Percentiles rank a stretch among this genome's conserved stretches.
Conservation (phyloP, 2,888 invertebrate genomes). For the Thalpophila matura region DNA sequence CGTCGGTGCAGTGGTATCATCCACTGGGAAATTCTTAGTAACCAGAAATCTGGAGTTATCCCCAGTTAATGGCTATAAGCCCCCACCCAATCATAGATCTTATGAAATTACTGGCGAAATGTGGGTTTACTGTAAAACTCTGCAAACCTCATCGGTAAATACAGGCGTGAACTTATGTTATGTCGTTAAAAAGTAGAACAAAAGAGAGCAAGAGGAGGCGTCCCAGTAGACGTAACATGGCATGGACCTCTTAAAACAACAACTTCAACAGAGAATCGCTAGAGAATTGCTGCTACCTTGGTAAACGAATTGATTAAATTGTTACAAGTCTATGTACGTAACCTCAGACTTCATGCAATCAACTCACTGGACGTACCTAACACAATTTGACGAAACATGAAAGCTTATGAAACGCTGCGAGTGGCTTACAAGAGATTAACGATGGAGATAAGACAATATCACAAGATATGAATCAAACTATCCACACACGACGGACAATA, state of each 20-base stretch:
- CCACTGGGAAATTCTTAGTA: no score
- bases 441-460: conserved; percentile 68
- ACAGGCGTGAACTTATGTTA: no score
- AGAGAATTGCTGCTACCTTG: neutral
- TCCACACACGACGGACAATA: conserved; percentile 60
- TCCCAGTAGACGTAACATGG: no score
- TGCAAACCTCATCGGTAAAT: no score
- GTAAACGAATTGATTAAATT: neutral
- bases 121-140: no score
- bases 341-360: conserved; percentile 2
- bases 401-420: conserved; percentile 20
- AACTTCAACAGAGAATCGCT: neutral
- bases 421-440: conserved; percentile 50
- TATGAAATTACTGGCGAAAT: no score
- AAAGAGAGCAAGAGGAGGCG: no score
- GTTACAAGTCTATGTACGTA: neutral
- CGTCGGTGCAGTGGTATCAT: no score
- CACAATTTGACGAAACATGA: neutral
- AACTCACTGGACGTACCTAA: neutral
- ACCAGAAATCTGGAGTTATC: no score
- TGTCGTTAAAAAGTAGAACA: no score
- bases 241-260: neutral
- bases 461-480: conserved; percentile 73
- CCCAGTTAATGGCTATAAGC: no score
- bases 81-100: no score